These are phyloP conservation scores for Wiebesia pumilae DNA, from an alignment of 1,140 invertebrate species.

Conservation along the genomic window DNA sequence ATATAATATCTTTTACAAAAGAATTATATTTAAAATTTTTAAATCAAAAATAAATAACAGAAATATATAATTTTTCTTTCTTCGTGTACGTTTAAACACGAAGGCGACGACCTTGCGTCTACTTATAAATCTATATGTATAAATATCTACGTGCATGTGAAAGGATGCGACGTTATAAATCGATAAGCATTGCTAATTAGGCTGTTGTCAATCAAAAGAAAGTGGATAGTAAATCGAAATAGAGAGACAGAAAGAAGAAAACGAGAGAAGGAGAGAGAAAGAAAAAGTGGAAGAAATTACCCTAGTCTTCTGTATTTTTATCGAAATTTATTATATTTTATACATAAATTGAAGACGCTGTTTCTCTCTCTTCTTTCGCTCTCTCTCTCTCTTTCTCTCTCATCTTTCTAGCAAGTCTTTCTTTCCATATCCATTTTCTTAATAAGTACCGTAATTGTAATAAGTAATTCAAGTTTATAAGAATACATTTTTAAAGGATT, in stretches of 20 bases:
- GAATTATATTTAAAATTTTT: background rate
- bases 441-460: background rate
- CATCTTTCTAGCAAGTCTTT: background rate
- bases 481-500: background rate
- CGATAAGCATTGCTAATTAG: slow-evolving; percentile 30
- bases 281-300: background rate
- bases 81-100: too few species aligned
- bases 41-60: too few species aligned
- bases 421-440: background rate
- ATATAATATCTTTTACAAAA: too few species aligned
- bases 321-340: background rate
- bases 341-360: background rate
- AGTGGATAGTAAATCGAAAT: too few species aligned
- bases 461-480: background rate
- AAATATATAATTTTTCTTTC: too few species aligned
- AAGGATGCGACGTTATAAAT: background rate
- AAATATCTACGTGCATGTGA: background rate
- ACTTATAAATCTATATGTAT: background rate
- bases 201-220: slow-evolving; percentile 10
- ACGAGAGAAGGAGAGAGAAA: background rate
- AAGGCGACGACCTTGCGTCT: too few species aligned
- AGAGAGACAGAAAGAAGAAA: background rate
- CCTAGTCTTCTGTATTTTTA: background rate
- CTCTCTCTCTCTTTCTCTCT: background rate
- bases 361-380: background rate